phyloP scores from a whole-genome alignment of 2,888 invertebrate species.

The Choreutis nemorana region DNA sequence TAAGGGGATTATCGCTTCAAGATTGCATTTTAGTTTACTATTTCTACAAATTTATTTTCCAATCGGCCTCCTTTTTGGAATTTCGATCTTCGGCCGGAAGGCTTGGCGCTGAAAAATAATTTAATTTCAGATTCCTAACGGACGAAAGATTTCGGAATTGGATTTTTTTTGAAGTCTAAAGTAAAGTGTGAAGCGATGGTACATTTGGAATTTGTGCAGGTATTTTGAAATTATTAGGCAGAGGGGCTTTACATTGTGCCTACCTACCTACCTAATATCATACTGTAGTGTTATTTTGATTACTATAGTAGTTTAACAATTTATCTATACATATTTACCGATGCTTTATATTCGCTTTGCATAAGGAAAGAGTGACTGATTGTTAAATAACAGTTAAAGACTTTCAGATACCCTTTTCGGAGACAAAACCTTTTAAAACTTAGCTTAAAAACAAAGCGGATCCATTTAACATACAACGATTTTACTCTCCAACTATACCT shows the following conservation, averaged over 20 bases:
- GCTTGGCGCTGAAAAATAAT: conserved; percentile 40
- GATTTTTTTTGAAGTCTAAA: conserved; percentile 36
- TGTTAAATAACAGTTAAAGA: conserved; percentile 8
- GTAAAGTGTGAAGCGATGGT: conserved; percentile 36
- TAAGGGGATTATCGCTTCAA: no score
- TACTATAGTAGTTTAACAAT: conserved; percentile 12
- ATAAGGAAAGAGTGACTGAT: conserved; percentile 16
- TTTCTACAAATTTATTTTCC: no score
- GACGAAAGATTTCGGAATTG: conserved; percentile 50
- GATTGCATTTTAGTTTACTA: no score
- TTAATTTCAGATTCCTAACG: conserved; percentile 59
- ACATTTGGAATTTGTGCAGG: conserved; percentile 56
- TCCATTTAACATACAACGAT: not conserved
- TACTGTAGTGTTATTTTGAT: conserved; percentile 6
- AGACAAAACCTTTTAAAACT: not conserved
- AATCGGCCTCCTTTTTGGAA: no score
- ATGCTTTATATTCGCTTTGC: conserved; percentile 23
- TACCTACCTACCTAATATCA: conserved; percentile 12
- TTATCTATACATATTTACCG: conserved; percentile 10
- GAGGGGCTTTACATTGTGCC: conserved; percentile 45
- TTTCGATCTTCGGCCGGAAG: conserved; percentile 11
- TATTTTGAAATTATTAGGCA: conserved; percentile 38
- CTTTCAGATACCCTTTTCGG: not conserved
- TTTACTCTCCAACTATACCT: not conserved
- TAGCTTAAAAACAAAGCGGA: not conserved